Evolutionary conservation across 64 coral and sea anemone species (phyloP).

Genomic region (Astreopora myriophthalma): DNA sequence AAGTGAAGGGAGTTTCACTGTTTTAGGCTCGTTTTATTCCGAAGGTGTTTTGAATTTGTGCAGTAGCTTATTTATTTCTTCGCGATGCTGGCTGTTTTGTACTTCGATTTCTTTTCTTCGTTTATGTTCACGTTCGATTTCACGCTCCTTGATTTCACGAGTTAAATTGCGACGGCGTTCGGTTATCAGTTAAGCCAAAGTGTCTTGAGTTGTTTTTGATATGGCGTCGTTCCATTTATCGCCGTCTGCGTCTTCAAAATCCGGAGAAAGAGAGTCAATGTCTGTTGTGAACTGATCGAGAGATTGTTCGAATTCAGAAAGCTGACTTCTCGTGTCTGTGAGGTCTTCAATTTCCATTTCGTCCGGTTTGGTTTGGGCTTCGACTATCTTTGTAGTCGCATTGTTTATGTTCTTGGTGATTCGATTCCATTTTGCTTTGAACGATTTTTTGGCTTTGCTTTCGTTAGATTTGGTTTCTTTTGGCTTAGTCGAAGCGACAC

Average conservation of each 20-base stretch:
- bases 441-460: not conserved
- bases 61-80: not conserved
- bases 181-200: not conserved
- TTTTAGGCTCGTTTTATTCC: not conserved
- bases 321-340: not conserved
- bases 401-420: not conserved
- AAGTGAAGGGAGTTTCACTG: constrained; percentile 20
- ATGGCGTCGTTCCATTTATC: constrained; percentile 30
- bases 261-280: not conserved
- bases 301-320: not conserved
- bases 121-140: not conserved
- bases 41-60: not conserved
- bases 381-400: not conserved
- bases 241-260: constrained; percentile 14
- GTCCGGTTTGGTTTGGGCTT: not conserved
- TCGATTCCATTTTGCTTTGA: not conserved
- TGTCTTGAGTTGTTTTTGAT: not conserved
- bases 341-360: constrained; percentile 38
- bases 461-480: not conserved
- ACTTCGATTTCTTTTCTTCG: not conserved
- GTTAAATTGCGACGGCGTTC: not conserved
- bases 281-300: not conserved
- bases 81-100: not conserved
- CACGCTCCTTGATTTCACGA: not conserved
- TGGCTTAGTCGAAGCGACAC: not conserved